A percentile compares a stretch with the other conserved stretches of the same genome.
These are phyloP conservation scores for Gymnarchus niloticus DNA, from an alignment of 2,113 vertebrate species.

Conservation along the genomic window DNA sequence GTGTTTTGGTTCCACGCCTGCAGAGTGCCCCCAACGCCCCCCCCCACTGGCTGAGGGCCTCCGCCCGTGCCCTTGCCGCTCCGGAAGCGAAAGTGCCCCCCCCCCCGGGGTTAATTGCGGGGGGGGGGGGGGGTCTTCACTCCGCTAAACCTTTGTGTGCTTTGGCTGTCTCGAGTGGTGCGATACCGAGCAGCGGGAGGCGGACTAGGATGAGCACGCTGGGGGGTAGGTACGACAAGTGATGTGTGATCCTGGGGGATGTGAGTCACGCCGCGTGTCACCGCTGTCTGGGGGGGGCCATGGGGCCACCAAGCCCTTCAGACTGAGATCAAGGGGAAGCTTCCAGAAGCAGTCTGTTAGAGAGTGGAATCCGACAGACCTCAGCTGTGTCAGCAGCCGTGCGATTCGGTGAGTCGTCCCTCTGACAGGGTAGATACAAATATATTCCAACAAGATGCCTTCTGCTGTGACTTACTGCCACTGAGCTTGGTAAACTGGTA, in stretches of 20 bases:
- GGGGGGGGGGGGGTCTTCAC: too few relatives aligned
- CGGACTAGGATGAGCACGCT: not conserved
- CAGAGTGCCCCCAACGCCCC: too few relatives aligned
- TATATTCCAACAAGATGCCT: not conserved
- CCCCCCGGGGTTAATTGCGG: too few relatives aligned
- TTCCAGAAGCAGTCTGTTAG: not conserved
- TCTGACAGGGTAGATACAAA: constrained; percentile 2
- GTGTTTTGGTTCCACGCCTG: not conserved
- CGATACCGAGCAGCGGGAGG: not conserved
- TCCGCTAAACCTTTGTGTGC: not conserved
- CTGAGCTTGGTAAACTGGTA: not conserved
- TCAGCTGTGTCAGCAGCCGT: not conserved
- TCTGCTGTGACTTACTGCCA: not conserved
- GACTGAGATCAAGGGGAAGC: not conserved
- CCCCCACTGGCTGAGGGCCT: too few relatives aligned
- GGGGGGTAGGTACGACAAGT: not conserved
- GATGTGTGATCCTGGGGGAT: too few relatives aligned
- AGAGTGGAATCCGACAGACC: not conserved
- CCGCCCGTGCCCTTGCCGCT: too few relatives aligned
- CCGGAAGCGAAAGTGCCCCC: too few relatives aligned
- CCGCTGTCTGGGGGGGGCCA: not conserved
- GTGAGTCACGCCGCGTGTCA: not conserved
- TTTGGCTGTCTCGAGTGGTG: not conserved
- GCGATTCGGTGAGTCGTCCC: not conserved
- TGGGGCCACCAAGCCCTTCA: not conserved